These are phyloP conservation scores for Bambusicola thoracicus DNA, from an alignment of 2,113 vertebrate species.

Conservation along the genomic window DNA sequence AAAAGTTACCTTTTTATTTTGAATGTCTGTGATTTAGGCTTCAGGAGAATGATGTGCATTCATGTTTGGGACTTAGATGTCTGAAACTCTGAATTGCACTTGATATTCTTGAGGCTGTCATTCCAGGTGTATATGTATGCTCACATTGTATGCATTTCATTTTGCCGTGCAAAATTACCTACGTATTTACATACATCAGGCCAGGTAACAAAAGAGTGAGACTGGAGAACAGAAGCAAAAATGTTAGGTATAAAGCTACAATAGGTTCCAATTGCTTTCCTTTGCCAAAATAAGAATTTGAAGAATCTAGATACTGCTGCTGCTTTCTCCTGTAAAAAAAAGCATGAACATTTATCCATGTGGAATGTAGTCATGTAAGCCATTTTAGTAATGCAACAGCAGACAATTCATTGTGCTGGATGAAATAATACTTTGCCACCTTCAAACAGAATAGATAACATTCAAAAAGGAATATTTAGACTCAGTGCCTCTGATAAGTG, in stretches of 20 bases:
- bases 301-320: not conserved
- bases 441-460: not conserved
- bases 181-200: not conserved
- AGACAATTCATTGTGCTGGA: not conserved
- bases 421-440: constrained; percentile 30
- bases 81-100: not conserved
- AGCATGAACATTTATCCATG: not conserved
- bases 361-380: not conserved
- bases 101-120: not conserved
- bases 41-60: not conserved
- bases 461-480: not conserved
- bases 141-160: not conserved
- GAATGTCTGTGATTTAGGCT: fast-evolving
- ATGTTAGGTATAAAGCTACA: not conserved
- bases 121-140: not conserved
- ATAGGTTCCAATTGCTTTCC: constrained; percentile 28
- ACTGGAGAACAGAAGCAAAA: not conserved
- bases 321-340: not conserved
- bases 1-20: not conserved
- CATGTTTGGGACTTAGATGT: not conserved
- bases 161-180: not conserved
- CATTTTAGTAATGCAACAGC: not conserved
- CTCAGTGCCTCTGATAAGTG: not conserved
- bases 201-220: not conserved
- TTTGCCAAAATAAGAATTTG: not conserved